phyloP scores from a whole-genome alignment of 2,888 invertebrate genomes.

The Ormyrus rosae region DNA sequence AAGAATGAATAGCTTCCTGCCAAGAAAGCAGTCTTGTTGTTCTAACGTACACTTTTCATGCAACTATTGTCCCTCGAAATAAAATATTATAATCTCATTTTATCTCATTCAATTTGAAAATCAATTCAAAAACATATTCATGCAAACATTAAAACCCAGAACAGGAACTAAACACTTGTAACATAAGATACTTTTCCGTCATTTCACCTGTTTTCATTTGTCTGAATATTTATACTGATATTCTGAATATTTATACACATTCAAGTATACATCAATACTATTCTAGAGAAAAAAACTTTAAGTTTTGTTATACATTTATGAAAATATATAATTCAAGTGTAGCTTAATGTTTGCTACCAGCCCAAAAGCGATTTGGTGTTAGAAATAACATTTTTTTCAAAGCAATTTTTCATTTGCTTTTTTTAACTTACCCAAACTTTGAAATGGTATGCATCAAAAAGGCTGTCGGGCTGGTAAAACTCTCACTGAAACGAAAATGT shows the following conservation, averaged over 20 bases:
- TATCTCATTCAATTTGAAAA: conserved; percentile 9
- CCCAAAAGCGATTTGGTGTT: conserved; percentile 69
- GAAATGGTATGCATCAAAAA: conserved; percentile 85
- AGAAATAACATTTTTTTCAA: conserved; percentile 64
- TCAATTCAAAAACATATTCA: conserved; percentile 11
- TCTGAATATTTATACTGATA: conserved; percentile 36
- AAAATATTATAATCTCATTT: not conserved
- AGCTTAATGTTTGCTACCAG: conserved; percentile 62
- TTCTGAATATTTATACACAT: conserved; percentile 15
- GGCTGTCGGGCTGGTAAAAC: conserved; percentile 82
- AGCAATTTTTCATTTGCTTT: conserved; percentile 61
- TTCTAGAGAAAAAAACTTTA: conserved; percentile 9
- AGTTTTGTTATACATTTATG: conserved; percentile 34
- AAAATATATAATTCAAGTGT: conserved; percentile 38
- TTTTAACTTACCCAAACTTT: conserved; percentile 84
- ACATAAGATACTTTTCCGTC: conserved; percentile 13
- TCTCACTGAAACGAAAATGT: conserved; percentile 83
- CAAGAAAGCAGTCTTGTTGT: conserved; percentile 40
- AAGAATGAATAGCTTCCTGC: conserved; percentile 42
- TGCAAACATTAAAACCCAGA: conserved; percentile 27
- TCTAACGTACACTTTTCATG: conserved; percentile 34
- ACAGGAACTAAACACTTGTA: conserved; percentile 29
- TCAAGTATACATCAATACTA: conserved; percentile 3
- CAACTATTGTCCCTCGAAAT: not conserved
- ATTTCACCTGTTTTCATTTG: conserved; percentile 33